Conservation (phyloP, 2,113 vertebrate genomes). For the Chloropsis cyanopogon region DNA sequence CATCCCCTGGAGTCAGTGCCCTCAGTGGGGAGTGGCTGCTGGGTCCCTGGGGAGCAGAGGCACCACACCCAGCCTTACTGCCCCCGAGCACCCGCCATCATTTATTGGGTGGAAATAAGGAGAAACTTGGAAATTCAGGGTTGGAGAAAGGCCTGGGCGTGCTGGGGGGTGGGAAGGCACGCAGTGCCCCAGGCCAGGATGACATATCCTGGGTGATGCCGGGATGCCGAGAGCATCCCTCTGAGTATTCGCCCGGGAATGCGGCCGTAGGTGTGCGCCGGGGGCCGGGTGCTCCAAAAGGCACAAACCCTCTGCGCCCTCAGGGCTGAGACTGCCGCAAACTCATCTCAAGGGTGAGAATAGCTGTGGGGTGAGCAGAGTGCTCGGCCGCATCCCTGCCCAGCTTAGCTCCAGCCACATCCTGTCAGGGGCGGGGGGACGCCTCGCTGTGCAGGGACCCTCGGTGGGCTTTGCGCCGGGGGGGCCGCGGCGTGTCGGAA, state of each 20-base stretch:
- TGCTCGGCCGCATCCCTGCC: neutral
- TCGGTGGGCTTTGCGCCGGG: neutral
- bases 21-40: neutral
- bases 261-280: fast-evolving
- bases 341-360: neutral
- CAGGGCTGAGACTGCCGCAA: neutral
- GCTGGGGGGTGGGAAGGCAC: neutral
- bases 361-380: fast-evolving
- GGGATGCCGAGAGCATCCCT: neutral
- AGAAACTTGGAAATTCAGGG: slow-evolving; percentile 52
- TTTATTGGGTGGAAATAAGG: slow-evolving; percentile 56
- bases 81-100: neutral
- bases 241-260: neutral
- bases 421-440: neutral
- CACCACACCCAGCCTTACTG: neutral
- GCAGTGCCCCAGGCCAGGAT: fast-evolving
- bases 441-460: neutral
- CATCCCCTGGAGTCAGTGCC: neutral
- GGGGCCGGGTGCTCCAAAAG: neutral
- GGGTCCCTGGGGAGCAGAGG: neutral
- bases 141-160: neutral
- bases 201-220: neutral
- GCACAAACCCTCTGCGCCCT: neutral
- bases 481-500: neutral
- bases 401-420: neutral